A percentile compares a stretch with the other conserved stretches of the same genome.
Evolutionary conservation across 2,113 vertebrate genomes (phyloP).

Genomic region (Malaclemys terrapin): DNA sequence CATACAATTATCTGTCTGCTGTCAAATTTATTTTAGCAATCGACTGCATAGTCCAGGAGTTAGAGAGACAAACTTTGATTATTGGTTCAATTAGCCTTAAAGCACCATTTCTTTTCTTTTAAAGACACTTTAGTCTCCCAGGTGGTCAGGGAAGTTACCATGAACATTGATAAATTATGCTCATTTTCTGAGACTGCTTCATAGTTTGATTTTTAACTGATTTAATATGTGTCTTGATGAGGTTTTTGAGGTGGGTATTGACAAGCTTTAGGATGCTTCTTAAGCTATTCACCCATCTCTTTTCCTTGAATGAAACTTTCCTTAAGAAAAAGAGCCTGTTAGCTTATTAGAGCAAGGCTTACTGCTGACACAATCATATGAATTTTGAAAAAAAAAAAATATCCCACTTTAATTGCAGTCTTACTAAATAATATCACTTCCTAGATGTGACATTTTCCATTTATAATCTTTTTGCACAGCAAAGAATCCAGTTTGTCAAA

Average conservation of each 20-base stretch:
- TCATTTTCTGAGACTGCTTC: not conserved
- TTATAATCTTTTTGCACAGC: not conserved
- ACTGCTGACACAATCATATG: not conserved
- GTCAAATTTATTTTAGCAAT: conserved; percentile 73
- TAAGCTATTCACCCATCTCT: not conserved
- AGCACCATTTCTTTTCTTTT: conserved; percentile 18
- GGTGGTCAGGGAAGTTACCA: not conserved
- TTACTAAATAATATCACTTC: not conserved
- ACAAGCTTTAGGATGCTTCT: not conserved
- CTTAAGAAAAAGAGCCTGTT: not conserved
- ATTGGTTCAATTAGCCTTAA: conserved; percentile 72
- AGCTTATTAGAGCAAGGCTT: not conserved
- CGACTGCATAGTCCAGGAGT: conserved; percentile 56
- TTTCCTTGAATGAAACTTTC: not conserved
- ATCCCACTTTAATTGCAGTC: not conserved
- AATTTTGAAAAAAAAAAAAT: not conserved
- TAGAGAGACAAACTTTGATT: conserved; percentile 67
- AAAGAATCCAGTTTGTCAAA: not conserved
- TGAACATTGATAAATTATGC: not conserved
- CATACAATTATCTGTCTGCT: conserved; percentile 48
- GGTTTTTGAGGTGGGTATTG: not conserved
- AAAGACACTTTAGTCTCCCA: conserved; percentile 28
- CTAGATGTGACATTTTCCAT: not conserved
- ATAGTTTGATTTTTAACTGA: not conserved
- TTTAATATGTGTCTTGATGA: fast-evolving